Conservation (phyloP, 2,888 invertebrate genomes). For the Formica aserva region DNA sequence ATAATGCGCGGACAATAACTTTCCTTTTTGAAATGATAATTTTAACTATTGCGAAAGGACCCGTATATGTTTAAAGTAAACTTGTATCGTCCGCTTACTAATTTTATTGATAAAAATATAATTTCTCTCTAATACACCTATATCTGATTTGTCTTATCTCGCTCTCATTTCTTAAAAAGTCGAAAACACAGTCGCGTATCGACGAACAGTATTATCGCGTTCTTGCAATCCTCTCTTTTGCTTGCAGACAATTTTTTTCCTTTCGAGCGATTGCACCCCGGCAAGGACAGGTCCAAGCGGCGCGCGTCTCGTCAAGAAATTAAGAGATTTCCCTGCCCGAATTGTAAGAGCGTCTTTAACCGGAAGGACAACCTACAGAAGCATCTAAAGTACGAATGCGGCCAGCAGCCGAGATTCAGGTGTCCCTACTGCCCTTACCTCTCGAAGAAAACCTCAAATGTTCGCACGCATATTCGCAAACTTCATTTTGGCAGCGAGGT, state of each 20-base stretch:
- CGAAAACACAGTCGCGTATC: not conserved
- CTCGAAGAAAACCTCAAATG: slow-evolving; percentile 79
- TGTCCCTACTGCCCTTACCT: slow-evolving; percentile 83
- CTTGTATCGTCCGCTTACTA: not conserved
- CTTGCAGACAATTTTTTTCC: slow-evolving; percentile 68
- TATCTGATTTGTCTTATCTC: not conserved
- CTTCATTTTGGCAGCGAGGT: slow-evolving; percentile 75
- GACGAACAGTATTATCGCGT: not conserved
- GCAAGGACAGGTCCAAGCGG: slow-evolving; percentile 43
- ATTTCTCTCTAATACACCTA: not conserved
- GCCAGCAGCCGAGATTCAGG: slow-evolving; percentile 83
- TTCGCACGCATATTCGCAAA: slow-evolving; percentile 79
- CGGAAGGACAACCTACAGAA: slow-evolving; percentile 80
- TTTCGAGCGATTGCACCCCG: slow-evolving; percentile 31
- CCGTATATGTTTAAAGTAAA: not conserved
- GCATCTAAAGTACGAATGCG: slow-evolving; percentile 84
- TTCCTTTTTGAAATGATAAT: not conserved
- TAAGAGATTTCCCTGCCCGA: slow-evolving; percentile 77
- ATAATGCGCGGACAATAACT: not conserved
- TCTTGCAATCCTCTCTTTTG: slow-evolving; percentile 60
- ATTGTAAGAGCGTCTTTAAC: slow-evolving; percentile 80
- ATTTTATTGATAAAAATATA: not conserved
- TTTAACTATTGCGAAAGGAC: not conserved
- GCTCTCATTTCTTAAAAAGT: not conserved
- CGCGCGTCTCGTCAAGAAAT: slow-evolving; percentile 64